Evolutionary conservation across 1,140 invertebrate species (phyloP).

Genomic region (Hylaeus anthracinus): DNA sequence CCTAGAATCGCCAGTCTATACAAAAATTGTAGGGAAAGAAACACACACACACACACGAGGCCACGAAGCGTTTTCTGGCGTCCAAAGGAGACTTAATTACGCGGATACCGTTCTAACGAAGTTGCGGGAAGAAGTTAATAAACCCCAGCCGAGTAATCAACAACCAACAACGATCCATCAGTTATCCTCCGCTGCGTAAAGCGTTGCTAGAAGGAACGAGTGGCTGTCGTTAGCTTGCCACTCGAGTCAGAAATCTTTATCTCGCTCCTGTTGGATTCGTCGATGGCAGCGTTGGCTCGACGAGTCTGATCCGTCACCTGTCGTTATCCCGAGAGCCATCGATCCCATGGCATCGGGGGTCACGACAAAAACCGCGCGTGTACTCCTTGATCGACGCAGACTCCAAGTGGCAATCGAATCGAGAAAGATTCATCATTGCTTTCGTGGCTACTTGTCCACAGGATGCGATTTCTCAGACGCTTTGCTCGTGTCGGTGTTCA

Average conservation of each 20-base stretch:
- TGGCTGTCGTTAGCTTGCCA: background rate
- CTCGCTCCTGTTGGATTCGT: background rate
- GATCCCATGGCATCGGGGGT: background rate
- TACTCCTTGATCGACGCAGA: background rate
- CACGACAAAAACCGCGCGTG: background rate
- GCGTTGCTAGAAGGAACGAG: background rate
- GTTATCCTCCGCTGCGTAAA: slow-evolving; percentile 7
- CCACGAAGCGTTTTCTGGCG: slow-evolving; percentile 50
- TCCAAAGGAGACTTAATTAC: slow-evolving; percentile 40
- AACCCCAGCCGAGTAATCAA: slow-evolving; percentile 29
- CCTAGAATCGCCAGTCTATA: too few relatives aligned
- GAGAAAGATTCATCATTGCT: background rate
- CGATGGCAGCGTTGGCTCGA: background rate
- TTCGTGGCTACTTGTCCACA: background rate
- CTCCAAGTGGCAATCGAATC: background rate
- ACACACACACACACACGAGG: too few relatives aligned
- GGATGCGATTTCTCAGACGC: background rate
- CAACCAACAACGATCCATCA: slow-evolving; percentile 30
- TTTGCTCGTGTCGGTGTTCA: background rate
- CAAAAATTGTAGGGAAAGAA: too few relatives aligned
- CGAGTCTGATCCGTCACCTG: background rate
- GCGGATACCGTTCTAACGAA: slow-evolving; percentile 60
- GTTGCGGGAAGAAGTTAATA: slow-evolving; percentile 50
- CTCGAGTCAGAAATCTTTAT: slow-evolving; percentile 2
- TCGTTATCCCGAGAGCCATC: background rate